phyloP scores from a whole-genome alignment of 1,140 invertebrate species.

The Calliopsis andreniformis region DNA sequence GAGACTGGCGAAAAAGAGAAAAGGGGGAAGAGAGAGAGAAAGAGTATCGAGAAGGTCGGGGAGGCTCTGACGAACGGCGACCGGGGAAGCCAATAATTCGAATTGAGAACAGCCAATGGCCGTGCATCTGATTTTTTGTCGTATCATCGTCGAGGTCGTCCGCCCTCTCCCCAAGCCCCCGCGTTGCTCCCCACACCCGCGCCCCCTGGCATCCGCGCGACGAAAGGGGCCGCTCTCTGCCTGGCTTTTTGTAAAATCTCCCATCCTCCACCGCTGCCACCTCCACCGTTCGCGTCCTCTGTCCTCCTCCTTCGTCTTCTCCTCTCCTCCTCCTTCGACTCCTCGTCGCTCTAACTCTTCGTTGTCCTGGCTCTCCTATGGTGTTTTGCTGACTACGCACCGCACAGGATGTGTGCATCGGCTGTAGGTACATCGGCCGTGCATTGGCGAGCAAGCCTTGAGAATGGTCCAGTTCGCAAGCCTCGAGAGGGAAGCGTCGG shows the following conservation, averaged over 20 bases:
- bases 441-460: constrained; percentile 1
- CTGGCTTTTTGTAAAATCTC: constrained; percentile 72
- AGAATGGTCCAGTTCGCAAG: not conserved
- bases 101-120: constrained; percentile 82
- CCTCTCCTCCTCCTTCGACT: constrained; percentile 17
- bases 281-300: constrained; percentile 58
- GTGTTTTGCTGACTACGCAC: constrained; percentile 52
- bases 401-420: constrained; percentile 32
- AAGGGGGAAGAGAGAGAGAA: constrained; percentile 57
- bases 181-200: constrained; percentile 11
- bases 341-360: constrained; percentile 50
- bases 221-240: constrained; percentile 69
- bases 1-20: constrained; percentile 12
- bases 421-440: constrained; percentile 34
- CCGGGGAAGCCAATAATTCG: constrained; percentile 81
- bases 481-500: not conserved
- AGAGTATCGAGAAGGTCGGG: constrained; percentile 66
- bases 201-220: constrained; percentile 48
- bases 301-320: constrained; percentile 43
- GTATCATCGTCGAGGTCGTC: constrained; percentile 76
- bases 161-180: constrained; percentile 55
- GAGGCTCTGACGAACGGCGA: constrained; percentile 79
- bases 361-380: constrained; percentile 61
- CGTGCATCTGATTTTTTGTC: constrained; percentile 81
- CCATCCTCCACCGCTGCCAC: constrained; percentile 46